Evolutionary conservation across 2,888 invertebrate genomes (phyloP).

Genomic region (Cosmia trapezina): DNA sequence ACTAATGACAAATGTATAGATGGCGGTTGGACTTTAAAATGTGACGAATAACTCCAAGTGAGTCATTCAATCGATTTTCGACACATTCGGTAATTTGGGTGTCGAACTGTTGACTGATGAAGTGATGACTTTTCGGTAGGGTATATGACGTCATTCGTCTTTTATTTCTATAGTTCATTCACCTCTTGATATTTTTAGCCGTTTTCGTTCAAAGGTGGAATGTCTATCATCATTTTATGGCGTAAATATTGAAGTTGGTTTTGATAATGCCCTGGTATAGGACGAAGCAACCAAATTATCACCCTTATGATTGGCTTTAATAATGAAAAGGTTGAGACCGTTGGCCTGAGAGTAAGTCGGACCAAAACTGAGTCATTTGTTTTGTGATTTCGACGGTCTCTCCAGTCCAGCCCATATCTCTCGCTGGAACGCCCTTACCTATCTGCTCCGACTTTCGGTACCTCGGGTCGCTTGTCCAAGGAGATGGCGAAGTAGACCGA

Average conservation of each 20-base stretch:
- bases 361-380: too few species aligned
- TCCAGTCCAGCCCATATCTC: too few species aligned
- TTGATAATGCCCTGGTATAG: not conserved
- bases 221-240: not conserved
- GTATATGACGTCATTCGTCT: conserved; percentile 16
- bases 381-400: too few species aligned
- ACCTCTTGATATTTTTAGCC: conserved; percentile 5
- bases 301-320: too few species aligned
- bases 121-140: not conserved
- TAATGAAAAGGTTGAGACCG: too few species aligned
- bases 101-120: too few species aligned
- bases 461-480: too few species aligned
- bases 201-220: not conserved
- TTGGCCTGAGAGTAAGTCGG: too few species aligned
- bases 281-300: too few species aligned
- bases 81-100: not conserved
- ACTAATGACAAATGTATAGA: conserved; percentile 33
- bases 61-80: conserved; percentile 5
- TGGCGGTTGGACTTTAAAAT: conserved; percentile 4
- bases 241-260: conserved; percentile 3
- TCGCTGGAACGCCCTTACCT: too few species aligned
- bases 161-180: conserved; percentile 21
- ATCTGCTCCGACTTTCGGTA: too few species aligned
- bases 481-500: too few species aligned
- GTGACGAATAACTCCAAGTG: conserved; percentile 17